Conservation (phyloP, 2,113 vertebrate genomes). For the Oxygymnocypris stewartii region DNA sequence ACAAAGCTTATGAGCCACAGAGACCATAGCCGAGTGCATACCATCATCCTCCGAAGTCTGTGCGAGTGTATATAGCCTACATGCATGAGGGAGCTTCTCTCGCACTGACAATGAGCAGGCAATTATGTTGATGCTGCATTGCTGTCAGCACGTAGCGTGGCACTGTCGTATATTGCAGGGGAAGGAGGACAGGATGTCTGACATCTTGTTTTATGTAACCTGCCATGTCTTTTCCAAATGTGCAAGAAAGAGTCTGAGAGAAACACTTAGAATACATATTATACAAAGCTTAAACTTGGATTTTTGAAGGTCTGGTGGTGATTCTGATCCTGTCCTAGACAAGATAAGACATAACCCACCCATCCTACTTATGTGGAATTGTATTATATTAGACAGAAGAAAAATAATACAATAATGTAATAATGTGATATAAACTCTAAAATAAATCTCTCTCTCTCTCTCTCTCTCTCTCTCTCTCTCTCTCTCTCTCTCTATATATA, state of each 20-base stretch:
- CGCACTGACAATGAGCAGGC: conserved; percentile 35
- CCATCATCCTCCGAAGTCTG: not conserved
- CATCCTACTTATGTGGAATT: not conserved
- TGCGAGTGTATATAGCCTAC: not conserved
- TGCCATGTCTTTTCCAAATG: conserved; percentile 37
- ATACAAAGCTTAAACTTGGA: not conserved
- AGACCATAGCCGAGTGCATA: not conserved
- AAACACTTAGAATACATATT: conserved; percentile 1
- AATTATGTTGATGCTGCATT: conserved; percentile 43
- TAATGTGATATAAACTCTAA: no score
- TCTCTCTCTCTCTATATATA: no score
- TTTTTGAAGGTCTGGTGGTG: not conserved
- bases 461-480: no score
- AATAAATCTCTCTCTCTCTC: no score
- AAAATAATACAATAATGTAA: not conserved
- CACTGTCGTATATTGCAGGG: conserved; percentile 27
- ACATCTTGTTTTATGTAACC: conserved; percentile 46
- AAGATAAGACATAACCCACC: not conserved
- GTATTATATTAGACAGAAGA: not conserved
- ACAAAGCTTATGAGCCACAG: conserved; percentile 18
- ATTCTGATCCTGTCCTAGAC: not conserved
- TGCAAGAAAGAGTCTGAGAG: conserved; percentile 9
- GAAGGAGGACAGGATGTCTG: conserved; percentile 25
- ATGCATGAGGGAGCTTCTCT: conserved; percentile 1
- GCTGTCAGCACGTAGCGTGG: conserved; percentile 22